Percentiles rank a stretch among this genome's conserved stretches.
Evolutionary conservation across 2,888 invertebrate genomes (phyloP).

Genomic region (Epinotia nisella): DNA sequence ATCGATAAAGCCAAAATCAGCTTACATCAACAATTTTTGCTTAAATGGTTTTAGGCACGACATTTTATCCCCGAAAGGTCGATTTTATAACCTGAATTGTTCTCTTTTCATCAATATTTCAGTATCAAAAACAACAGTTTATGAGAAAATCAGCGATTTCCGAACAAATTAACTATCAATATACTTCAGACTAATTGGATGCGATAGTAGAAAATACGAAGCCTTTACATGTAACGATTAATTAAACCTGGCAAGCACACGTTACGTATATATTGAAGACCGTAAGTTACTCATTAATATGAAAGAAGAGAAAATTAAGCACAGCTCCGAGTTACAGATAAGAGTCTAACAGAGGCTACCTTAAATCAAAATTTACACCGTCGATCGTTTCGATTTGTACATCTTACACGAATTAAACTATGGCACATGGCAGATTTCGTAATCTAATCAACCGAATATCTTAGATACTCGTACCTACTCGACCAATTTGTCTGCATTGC

Average conservation of each 20-base stretch:
- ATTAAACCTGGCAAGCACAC: conserved; percentile 43
- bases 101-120: background rate
- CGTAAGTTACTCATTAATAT: conserved; percentile 51
- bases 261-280: conserved; percentile 59
- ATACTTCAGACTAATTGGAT: conserved; percentile 18
- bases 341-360: conserved; percentile 53
- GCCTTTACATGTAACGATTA: conserved; percentile 43
- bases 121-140: background rate
- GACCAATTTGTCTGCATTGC: conserved; percentile 28
- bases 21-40: background rate
- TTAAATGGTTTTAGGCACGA: background rate
- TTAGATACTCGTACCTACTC: background rate
- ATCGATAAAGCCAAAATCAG: too few species aligned
- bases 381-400: conserved; percentile 58
- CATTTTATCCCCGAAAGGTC: background rate
- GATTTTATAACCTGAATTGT: background rate
- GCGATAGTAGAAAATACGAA: conserved; percentile 47
- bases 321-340: conserved; percentile 47
- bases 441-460: conserved; percentile 18
- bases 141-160: conserved; percentile 7
- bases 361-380: conserved; percentile 53
- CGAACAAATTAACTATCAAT: background rate
- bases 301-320: conserved; percentile 57
- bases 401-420: conserved; percentile 50
- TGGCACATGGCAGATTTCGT: conserved; percentile 51